Evolutionary conservation across 2,888 invertebrate species (phyloP).

Genomic region (Lacanobia oleracea): DNA sequence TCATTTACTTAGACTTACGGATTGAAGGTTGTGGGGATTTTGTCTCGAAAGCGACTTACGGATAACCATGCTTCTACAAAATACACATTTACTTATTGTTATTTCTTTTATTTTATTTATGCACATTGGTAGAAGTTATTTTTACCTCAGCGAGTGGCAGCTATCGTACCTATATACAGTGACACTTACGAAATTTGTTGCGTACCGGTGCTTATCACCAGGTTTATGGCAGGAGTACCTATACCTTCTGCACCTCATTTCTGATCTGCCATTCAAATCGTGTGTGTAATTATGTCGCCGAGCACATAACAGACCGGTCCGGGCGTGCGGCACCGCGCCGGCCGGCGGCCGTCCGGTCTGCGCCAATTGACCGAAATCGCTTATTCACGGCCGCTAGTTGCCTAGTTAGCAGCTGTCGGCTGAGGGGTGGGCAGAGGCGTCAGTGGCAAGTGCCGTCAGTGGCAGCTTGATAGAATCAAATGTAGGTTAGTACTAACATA

Average conservation of each 20-base stretch:
- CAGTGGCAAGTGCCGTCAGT: not conserved
- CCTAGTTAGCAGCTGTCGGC: slow-evolving; percentile 82
- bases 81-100: no score
- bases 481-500: not conserved
- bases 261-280: slow-evolving; percentile 48
- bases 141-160: no score
- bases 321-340: slow-evolving; percentile 43
- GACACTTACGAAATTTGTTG: no score
- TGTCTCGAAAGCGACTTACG: no score
- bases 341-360: slow-evolving; percentile 55
- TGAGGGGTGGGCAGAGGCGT: slow-evolving; percentile 16
- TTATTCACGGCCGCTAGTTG: slow-evolving; percentile 88
- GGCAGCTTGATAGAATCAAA: not conserved
- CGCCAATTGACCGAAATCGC: slow-evolving; percentile 82
- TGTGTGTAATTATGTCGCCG: slow-evolving; percentile 64
- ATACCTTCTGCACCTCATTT: slow-evolving; percentile 21
- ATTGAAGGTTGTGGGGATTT: no score
- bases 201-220: no score
- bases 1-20: no score
- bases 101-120: no score
- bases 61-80: no score
- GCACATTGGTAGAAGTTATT: no score
- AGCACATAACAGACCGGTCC: slow-evolving; percentile 55
- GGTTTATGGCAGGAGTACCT: no score
- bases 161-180: no score